phyloP scores from a whole-genome alignment of 2,888 invertebrate species.

The Ophioninae sp. region DNA sequence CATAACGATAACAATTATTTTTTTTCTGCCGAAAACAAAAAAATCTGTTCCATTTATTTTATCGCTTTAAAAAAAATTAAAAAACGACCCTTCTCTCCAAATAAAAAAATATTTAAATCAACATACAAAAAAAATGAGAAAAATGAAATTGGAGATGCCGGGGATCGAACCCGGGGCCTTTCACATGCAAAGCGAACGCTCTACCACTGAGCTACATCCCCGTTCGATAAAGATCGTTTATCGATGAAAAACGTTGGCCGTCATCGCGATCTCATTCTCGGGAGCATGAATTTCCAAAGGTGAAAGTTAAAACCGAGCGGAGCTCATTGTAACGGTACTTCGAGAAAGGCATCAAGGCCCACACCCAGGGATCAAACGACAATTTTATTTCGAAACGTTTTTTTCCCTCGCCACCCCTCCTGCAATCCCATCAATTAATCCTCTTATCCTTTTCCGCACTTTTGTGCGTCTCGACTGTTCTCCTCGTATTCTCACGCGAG shows the following conservation, averaged over 20 bases:
- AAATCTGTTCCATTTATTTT: not conserved
- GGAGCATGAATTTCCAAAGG: not conserved
- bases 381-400: not conserved
- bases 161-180: constrained; percentile 99
- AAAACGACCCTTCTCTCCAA: not conserved
- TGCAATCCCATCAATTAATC: constrained; percentile 38
- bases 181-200: constrained; percentile 99
- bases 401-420: not conserved
- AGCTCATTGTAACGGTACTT: not conserved
- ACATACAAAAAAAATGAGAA: not conserved
- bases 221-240: constrained; percentile 19
- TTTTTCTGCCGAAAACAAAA: too few species aligned
- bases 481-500: constrained; percentile 45
- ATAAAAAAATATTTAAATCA: too few species aligned
- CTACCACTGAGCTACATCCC: constrained; percentile 99
- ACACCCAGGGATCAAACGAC: not conserved
- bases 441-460: constrained; percentile 22
- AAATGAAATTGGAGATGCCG: constrained; percentile 90
- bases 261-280: constrained; percentile 10
- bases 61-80: too few species aligned
- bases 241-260: constrained; percentile 15
- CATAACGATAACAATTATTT: too few species aligned
- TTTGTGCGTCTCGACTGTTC: constrained; percentile 13
- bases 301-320: not conserved
- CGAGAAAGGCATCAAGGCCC: not conserved